Evolutionary conservation across 2,113 vertebrate genomes (phyloP).

Genomic region (Seriola quinqueradiata): DNA sequence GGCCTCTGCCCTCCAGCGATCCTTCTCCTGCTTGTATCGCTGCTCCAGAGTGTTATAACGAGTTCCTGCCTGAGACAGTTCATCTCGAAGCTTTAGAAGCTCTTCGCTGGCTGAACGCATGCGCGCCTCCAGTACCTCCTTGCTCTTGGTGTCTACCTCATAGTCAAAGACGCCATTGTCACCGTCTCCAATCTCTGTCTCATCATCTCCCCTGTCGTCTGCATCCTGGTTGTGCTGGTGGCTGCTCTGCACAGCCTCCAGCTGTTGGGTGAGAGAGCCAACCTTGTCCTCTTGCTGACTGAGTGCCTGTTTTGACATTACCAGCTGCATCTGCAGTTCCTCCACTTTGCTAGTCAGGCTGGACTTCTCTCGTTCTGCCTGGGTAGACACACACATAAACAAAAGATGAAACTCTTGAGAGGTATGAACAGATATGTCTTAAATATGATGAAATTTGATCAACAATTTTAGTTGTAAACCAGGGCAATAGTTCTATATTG

Average conservation of each 20-base stretch:
- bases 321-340: slow-evolving; percentile 86
- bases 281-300: slow-evolving; percentile 84
- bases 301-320: slow-evolving; percentile 82
- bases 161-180: slow-evolving; percentile 71
- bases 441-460: not conserved
- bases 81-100: slow-evolving; percentile 81
- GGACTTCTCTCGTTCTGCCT: slow-evolving; percentile 87
- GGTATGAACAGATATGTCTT: not conserved
- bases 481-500: not conserved
- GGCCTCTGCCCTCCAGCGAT: slow-evolving; percentile 82
- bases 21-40: slow-evolving; percentile 83
- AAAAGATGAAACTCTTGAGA: not conserved
- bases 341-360: slow-evolving; percentile 79
- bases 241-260: slow-evolving; percentile 76
- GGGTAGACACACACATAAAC: slow-evolving; percentile 5
- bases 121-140: slow-evolving; percentile 81
- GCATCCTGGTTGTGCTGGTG: slow-evolving; percentile 50
- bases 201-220: slow-evolving; percentile 23
- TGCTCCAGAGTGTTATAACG: slow-evolving; percentile 81
- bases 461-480: not conserved
- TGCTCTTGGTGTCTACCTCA: slow-evolving; percentile 82
- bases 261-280: slow-evolving; percentile 80
- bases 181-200: slow-evolving; percentile 47
- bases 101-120: slow-evolving; percentile 82
- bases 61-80: slow-evolving; percentile 81